Conservation (phyloP, 35 echinoderm and acorn worm genomes). For the Acanthaster planci region DNA sequence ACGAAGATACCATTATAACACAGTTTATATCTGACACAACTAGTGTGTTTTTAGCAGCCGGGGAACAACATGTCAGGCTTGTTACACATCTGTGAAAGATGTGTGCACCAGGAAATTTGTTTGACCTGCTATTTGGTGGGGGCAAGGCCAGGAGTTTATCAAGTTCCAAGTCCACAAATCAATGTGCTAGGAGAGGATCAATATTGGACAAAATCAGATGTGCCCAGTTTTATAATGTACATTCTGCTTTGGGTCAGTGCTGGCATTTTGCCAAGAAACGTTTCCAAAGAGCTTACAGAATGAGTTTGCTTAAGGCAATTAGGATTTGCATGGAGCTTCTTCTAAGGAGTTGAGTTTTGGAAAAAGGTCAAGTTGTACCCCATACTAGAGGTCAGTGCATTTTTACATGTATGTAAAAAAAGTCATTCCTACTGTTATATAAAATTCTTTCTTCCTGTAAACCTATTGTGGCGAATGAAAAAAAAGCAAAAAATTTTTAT, state of each 20-base stretch:
- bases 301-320: not conserved
- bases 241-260: not conserved
- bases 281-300: not conserved
- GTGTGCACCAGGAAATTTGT: conserved; percentile 7
- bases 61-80: not conserved
- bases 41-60: not conserved
- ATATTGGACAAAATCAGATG: conserved; percentile 24
- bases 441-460: no score
- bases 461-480: no score
- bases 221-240: not conserved
- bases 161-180: not conserved
- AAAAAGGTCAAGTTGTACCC: not conserved
- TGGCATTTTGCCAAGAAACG: not conserved
- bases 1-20: not conserved
- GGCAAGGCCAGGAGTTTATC: not conserved
- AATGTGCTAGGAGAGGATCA: not conserved
- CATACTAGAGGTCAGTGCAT: no score
- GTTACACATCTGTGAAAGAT: conserved; percentile 2
- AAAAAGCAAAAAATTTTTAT: no score
- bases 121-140: not conserved
- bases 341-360: not conserved
- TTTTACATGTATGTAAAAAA: no score
- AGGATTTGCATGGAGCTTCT: no score
- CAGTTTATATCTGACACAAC: not conserved
- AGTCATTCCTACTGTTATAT: no score